Base-by-base conservation (phyloP, 2,888 invertebrate species). In the Epinotia bilunana region DNA sequence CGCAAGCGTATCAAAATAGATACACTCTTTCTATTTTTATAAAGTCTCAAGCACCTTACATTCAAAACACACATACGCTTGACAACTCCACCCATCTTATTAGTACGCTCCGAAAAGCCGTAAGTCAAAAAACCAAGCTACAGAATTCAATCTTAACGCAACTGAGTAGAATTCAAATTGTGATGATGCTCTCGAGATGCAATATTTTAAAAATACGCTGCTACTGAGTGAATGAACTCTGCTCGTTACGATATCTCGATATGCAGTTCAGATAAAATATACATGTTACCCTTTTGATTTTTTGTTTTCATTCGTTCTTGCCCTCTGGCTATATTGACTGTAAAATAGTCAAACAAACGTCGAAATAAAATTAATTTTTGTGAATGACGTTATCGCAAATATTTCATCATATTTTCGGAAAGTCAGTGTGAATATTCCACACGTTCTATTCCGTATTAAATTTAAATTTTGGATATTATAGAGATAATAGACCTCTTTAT, bases 181-280 rank as follows among this genome's bases (percentile, higher is more conserved):
- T 3, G 7, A 33, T 39, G 33, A 12, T 3, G 7, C 2, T 18
- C 13, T 18, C 5, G n/a, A 64, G 13, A 57, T 39, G 67, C 13
- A 67, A 20, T 67, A 55, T 55, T 65, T 55, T 55, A 20, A 67
- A 67, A 55, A 67, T 67, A 67, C 18, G 6, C 55, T n/a, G 28
- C 7, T 3, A 20, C 12, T 13, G 18, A 57, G 67, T 39, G 67
- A 55, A 67, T 67, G 67, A 67, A 67, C 67, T 39, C 67, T 13
- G 55, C 33, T 20, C 55, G 55, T 39, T 39, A 33, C 55, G 55
- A 67, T 55, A 67, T 67, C 53, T 64, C 46, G 49, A 64, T 23
- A 33, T n/a, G n/a, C 18, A 67, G 65, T n/a, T 53, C 33, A 55
- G 55, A 23, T 55, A 39, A 33, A 67, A 55, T 57, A 39, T 33